Conservation (phyloP, 92 coral and sea anemone genomes). For the Palythoa grandiflora region DNA sequence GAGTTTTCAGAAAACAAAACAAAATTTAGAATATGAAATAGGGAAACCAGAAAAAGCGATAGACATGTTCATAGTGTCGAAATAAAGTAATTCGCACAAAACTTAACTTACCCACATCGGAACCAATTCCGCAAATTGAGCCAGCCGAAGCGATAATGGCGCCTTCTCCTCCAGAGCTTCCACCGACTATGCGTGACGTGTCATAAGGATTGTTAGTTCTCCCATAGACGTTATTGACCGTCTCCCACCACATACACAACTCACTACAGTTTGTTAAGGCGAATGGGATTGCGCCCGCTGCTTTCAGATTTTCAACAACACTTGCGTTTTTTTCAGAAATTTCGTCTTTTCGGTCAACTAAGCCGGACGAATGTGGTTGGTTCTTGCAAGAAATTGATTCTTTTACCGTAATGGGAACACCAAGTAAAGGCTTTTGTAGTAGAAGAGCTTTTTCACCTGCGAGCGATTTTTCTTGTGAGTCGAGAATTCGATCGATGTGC, state of each 20-base stretch:
- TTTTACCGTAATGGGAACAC: constrained; percentile 84
- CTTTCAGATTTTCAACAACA: constrained; percentile 74
- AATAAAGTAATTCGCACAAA: no score
- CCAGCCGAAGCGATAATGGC: constrained; percentile 88
- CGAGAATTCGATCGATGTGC: constrained; percentile 69
- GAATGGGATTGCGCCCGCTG: constrained; percentile 82
- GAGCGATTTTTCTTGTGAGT: constrained; percentile 28
- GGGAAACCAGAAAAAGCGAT: neutral
- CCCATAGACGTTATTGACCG: constrained; percentile 80
- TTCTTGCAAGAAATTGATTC: constrained; percentile 82
- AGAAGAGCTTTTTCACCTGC: constrained; percentile 58
- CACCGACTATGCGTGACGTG: constrained; percentile 81
- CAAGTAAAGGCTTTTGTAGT: constrained; percentile 69
- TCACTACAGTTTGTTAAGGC: constrained; percentile 94
- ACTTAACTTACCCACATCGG: constrained; percentile 80
- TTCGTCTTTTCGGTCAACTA: constrained; percentile 72
- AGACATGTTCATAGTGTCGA: no score
- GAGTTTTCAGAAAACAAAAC: neutral
- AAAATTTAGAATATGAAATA: neutral
- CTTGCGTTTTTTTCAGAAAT: constrained; percentile 71
- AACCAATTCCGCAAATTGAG: constrained; percentile 84
- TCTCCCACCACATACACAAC: constrained; percentile 95
- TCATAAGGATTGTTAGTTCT: constrained; percentile 84
- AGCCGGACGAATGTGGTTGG: constrained; percentile 77
- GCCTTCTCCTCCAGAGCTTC: constrained; percentile 90